Evolutionary conservation across 2,113 vertebrate genomes (phyloP).

Genomic region (Nothobranchius kuhntae): DNA sequence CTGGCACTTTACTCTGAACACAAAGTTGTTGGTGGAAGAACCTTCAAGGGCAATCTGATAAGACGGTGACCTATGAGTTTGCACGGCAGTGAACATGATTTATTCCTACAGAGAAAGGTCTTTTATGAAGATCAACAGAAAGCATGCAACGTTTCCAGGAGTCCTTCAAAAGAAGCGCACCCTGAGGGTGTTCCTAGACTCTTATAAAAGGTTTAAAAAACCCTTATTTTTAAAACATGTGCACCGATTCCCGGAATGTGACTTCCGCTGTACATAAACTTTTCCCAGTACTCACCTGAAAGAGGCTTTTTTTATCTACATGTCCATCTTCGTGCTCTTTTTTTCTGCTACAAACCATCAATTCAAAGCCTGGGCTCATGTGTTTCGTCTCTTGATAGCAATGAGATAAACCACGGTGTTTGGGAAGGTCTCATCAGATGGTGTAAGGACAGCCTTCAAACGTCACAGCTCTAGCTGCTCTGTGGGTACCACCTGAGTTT

Average conservation of each 20-base stretch:
- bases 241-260: not conserved
- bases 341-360: no score
- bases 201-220: not conserved
- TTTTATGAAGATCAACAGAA: conserved; percentile 3
- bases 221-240: not conserved
- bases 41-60: not conserved
- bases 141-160: conserved; percentile 3
- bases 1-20: not conserved
- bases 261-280: not conserved
- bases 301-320: no score
- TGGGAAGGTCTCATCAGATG: no score
- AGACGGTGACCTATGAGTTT: not conserved
- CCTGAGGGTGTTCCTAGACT: not conserved
- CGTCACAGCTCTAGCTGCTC: no score
- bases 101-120: not conserved
- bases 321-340: no score
- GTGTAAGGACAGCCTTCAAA: no score
- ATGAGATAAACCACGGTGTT: no score
- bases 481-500: no score
- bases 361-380: no score
- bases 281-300: not conserved
- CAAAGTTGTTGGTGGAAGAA: not conserved
- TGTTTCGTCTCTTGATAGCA: no score
- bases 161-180: not conserved
- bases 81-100: conserved; percentile 1